Base-by-base conservation (phyloP, 2,888 invertebrate genomes). In the Geophilus truncorum region DNA sequence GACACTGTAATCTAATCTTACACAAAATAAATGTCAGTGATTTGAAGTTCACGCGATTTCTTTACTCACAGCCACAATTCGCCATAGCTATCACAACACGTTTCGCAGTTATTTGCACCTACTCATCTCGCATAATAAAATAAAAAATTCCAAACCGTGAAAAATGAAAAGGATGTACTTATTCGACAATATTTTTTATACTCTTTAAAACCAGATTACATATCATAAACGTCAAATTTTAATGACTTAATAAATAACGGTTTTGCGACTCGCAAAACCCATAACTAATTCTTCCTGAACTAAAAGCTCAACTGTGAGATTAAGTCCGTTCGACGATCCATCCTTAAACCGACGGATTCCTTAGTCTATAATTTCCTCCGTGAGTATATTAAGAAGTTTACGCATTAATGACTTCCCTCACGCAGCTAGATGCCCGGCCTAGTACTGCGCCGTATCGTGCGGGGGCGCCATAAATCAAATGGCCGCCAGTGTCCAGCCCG, bases 401-500 rank as follows among this genome's bases (percentile, higher is more conserved):
- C 57, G 57, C 57, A 57, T 57, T 57, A 57, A 57, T 57, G 57
- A 23, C 57, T 57, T 57, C 57, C 57, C 57, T 57, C 57, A 57
- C 57, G 57, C 57, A 57, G 6, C 57, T 2, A 57, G 57, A 57
- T 9, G 57, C 57, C 57, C n/a, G 21, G 57, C 57, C 10, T 57
- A 57, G 57, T 57, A 5, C 57, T 57, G 57, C 57, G 57, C 57
- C n/a, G n/a, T 57, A 18, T 21, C 57, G 57, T 57, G 57, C 57
- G 57, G 57, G 57, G 57, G 57, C 57, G 57, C 57, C 57, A 57
- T 57, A 57, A 57, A 57, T 57, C 57, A 57, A 57, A 57, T 57
- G 57, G 57, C 57, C 57, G 57, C 57, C 57, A 57, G 57, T 57
- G 57, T 57, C 57, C 57, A 57, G 57, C 57, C 57, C 18, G 57